A percentile compares a stretch with the other conserved stretches of the same genome.
phyloP scores from a whole-genome alignment of 2,888 invertebrate species.

The Drosophila colorata region DNA sequence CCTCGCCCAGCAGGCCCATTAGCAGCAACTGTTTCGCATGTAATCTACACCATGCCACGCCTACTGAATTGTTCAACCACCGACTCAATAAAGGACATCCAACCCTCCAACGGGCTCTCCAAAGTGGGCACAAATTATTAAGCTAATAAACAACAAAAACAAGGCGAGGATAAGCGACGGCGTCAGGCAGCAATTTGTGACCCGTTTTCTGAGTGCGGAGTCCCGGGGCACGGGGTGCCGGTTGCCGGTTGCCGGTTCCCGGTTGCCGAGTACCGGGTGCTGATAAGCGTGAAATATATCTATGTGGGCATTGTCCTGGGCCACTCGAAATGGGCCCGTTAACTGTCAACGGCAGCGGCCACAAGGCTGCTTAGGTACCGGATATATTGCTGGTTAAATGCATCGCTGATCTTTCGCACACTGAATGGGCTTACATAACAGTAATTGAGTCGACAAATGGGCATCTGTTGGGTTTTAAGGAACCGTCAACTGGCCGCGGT shows the following conservation, averaged over 20 bases:
- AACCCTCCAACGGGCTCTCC: constrained; percentile 18
- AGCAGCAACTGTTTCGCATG: constrained; percentile 73
- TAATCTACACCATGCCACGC: constrained; percentile 78
- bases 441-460: constrained; percentile 62
- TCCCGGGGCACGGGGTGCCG: constrained; percentile 24
- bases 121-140: constrained; percentile 77
- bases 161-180: constrained; percentile 46
- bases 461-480: constrained; percentile 70
- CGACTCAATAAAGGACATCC: constrained; percentile 9
- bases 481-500: constrained; percentile 24
- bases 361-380: constrained; percentile 37
- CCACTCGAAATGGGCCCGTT: constrained; percentile 62
- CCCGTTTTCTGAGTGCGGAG: constrained; percentile 11
- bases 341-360: constrained; percentile 72
- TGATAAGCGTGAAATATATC: constrained; percentile 81
- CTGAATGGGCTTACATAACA: constrained; percentile 65
- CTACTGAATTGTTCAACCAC: constrained; percentile 52
- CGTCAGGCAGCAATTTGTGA: constrained; percentile 62
- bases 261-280: constrained; percentile 32
- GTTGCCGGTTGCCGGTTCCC: not conserved
- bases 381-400: constrained; percentile 65
- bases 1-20: constrained; percentile 50
- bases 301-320: constrained; percentile 45
- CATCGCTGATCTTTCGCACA: constrained; percentile 67
- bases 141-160: constrained; percentile 74